Percentiles rank a stretch among this genome's conserved stretches.
These are phyloP conservation scores for Rhingia rostrata DNA, from an alignment of 2,888 invertebrate species.

Conservation along the genomic window DNA sequence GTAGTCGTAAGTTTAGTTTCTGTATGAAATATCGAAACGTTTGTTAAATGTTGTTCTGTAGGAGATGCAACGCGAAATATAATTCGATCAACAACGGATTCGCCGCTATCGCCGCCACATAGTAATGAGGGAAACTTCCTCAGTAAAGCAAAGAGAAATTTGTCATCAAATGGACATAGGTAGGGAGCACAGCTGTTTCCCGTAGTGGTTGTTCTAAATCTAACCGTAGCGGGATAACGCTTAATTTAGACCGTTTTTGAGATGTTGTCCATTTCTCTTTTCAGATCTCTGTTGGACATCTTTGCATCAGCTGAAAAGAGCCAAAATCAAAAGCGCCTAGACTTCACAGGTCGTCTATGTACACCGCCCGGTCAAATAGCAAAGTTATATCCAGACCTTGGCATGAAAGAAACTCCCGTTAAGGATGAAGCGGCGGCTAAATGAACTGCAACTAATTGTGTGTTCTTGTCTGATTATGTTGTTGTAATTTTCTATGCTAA, in stretches of 20 bases:
- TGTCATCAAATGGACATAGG: slow-evolving; percentile 79
- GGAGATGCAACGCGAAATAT: slow-evolving; percentile 82
- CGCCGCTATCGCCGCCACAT: slow-evolving; percentile 92
- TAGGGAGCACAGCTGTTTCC: slow-evolving; percentile 35
- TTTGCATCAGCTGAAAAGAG: slow-evolving; percentile 84
- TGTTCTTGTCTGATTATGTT: neutral
- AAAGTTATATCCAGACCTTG: slow-evolving; percentile 89
- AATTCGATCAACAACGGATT: slow-evolving; percentile 91
- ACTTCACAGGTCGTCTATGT: slow-evolving; percentile 88
- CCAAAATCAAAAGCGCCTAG: slow-evolving; percentile 83
- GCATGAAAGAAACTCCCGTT: slow-evolving; percentile 78
- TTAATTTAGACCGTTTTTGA: no score
- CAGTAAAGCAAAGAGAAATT: slow-evolving; percentile 76
- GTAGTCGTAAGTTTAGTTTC: slow-evolving; percentile 73
- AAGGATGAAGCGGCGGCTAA: slow-evolving; percentile 78
- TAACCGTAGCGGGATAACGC: no score
- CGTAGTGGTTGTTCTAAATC: no score
- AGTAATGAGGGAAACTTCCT: slow-evolving; percentile 80
- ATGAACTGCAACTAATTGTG: neutral
- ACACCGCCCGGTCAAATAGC: slow-evolving; percentile 86
- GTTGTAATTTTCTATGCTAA: slow-evolving; percentile 25
- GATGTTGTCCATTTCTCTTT: neutral
- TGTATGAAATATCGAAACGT: neutral
- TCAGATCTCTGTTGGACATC: slow-evolving; percentile 84
- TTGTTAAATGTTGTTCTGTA: neutral